Base-by-base conservation (phyloP, 1,140 invertebrate genomes). In the Drosophila lowei region DNA sequence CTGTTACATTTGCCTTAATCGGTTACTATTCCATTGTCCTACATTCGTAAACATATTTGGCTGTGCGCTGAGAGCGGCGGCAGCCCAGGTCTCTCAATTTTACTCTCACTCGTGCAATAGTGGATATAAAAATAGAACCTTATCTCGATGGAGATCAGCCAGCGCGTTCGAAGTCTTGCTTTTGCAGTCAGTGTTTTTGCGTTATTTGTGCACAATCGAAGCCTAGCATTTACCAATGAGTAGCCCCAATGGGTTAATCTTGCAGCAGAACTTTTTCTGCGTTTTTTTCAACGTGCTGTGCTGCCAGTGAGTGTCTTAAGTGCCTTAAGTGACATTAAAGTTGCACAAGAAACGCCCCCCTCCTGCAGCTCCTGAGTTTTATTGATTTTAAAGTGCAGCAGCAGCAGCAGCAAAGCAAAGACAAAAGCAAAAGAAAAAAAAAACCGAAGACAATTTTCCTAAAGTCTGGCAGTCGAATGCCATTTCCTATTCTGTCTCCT, bases 331-430 rank as follows among this genome's bases (percentile, higher is more conserved):
- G 77, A 63, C 68, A 79, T 83, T 80, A 83, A 83, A 83, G 70
- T 83, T 81, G 67, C 73, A 79, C 65, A 62, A 53, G 55, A 42
- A n/a, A 13, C 25, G 18, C 38, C 34, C 18, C 8, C 34, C 30
- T n/a, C 28, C 47, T 4, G 49, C 59, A 67, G 54, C 60, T 72
- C 55, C 49, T 59, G 77, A 77, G 49, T 74, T 74, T 79, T 77
- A 77, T 77, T 85, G 73, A 79, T 74, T 79, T 71, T 71, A 64
- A 73, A 79, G 67, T 77, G 77, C 70, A 84, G 65, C 54, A 67
- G 53, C 28, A 8, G 28, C 25, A 28, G 28, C 28, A 28, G 28
- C 16, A 41, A n/a, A n/a, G 53, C 52, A 67, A 25, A 44, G 8
- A 21, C 9, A 38, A 46, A 58, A 46, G 15, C 44, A 47, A 47